Percentiles rank a stretch among this genome's conserved stretches.
Evolutionary conservation across 2,113 vertebrate species (phyloP).

Genomic region (Labeo catla): DNA sequence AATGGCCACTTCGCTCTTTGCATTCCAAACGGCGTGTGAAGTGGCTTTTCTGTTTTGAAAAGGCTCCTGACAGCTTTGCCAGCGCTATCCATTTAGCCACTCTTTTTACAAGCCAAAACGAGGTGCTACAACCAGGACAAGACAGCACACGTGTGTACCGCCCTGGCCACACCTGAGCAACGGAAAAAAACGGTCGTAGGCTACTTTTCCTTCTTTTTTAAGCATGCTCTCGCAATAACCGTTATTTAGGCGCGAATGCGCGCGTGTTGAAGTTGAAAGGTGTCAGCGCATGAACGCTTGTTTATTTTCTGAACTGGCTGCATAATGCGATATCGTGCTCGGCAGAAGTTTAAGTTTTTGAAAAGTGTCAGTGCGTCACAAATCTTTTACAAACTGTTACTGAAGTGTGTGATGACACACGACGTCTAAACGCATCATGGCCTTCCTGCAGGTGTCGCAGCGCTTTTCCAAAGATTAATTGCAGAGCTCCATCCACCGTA

Average conservation of each 20-base stretch:
- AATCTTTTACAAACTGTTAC: conserved; percentile 62
- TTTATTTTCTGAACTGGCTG: conserved; percentile 10
- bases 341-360: neutral
- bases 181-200: neutral
- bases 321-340: neutral
- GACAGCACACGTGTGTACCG: conserved; percentile 60
- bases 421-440: conserved; percentile 59
- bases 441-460: conserved; percentile 63
- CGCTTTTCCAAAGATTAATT: conserved; percentile 43
- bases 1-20: conserved; percentile 63
- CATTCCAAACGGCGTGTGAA: conserved; percentile 67
- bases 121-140: conserved; percentile 60
- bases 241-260: neutral
- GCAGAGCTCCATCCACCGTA: neutral
- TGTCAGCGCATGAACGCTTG: neutral
- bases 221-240: neutral
- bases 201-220: neutral
- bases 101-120: conserved; percentile 51
- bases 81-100: conserved; percentile 64
- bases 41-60: conserved; percentile 59
- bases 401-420: conserved; percentile 71
- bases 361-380: conserved; percentile 7
- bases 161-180: conserved; percentile 41
- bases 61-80: conserved; percentile 62
- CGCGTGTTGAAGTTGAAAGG: neutral